Conservation (phyloP, 2,888 invertebrate species). For the Lithodes maja region DNA sequence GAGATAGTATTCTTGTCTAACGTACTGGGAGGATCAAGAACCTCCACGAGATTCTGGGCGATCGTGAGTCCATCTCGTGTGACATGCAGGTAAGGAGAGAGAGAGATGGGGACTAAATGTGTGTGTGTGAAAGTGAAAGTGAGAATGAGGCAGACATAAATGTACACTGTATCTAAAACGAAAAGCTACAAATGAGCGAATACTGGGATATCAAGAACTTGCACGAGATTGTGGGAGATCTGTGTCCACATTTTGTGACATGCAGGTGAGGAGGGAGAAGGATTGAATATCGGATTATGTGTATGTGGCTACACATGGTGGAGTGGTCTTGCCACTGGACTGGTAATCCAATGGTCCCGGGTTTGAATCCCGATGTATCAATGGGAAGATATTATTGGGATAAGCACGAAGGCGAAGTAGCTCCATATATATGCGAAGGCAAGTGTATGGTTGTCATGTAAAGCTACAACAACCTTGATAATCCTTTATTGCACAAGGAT, state of each 20-base stretch:
- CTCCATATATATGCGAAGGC: no score
- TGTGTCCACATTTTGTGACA: constrained; percentile 87
- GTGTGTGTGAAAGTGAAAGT: constrained; percentile 26
- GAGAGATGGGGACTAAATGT: not conserved
- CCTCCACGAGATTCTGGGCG: constrained; percentile 96
- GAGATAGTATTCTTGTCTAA: no score
- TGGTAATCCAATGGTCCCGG: no score
- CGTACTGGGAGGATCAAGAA: constrained; percentile 86
- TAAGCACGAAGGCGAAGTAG: no score
- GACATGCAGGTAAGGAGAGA: constrained; percentile 77
- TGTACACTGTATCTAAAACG: no score
- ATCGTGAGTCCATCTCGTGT: constrained; percentile 91
- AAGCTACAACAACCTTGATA: no score
- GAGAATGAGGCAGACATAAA: not conserved
- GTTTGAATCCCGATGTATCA: no score
- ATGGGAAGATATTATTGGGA: no score
- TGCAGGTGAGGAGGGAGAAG: constrained; percentile 75
- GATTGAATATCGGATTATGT: not conserved
- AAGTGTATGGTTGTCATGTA: no score
- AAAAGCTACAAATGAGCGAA: no score
- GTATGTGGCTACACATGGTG: not conserved
- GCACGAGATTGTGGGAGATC: constrained; percentile 96
- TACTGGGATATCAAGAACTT: constrained; percentile 89
- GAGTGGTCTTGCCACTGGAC: no score
- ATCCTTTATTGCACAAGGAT: no score